Evolutionary conservation across 1,140 invertebrate genomes (phyloP), one percentile per base, ranked within the genome.

Genomic region (Neoseiulus cucumeris): DNA sequence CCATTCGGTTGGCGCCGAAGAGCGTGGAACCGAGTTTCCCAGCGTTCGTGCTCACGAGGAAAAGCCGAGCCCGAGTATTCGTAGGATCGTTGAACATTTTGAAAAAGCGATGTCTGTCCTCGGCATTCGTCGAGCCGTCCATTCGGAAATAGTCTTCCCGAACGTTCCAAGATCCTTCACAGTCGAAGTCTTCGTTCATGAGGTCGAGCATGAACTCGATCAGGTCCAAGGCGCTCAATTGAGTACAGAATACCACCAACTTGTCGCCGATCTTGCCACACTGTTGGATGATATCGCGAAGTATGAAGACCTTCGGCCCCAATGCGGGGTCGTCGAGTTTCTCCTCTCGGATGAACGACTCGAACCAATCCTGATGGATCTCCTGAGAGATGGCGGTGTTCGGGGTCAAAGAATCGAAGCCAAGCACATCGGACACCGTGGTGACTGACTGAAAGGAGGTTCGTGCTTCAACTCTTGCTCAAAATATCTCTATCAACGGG

Each of bases 21-120:
- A 99, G 79, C 79, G 98, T 98, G 64, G 93, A 89, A 51, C 92
- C 96, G 18, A 98, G 78, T 6, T 90, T 91, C 42, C 95, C 95
- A 66, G 96, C 95, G 70, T 84, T 82, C 0, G 92, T 98, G 1
- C 93, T 97, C 70, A 99, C 92, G 9, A 99, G 78, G 75, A 98
- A 96, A 22, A 98, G 78, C 71, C 87, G 83, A 18, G 78, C 77
- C 68, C 91, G 81, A 7, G 81, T 82, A 73, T 93, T 91, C 28
- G 80, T 79, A 59, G 82, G 76, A 67, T 82, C 82, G 75, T 97
- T 97, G 73, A 97, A 97, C 68, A 78, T 79, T 72, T 86, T 85
- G 72, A 86, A 90, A 80, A 83, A 87, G 0, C 77, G 75, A 66
- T 83, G 84, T 68, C 93, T 78, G 68, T 84, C 82, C 69, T 91